Evolutionary conservation across 2,797 vertebrate species (phyloP).

Genomic region (Cryptoblepharus egeriae): DNA sequence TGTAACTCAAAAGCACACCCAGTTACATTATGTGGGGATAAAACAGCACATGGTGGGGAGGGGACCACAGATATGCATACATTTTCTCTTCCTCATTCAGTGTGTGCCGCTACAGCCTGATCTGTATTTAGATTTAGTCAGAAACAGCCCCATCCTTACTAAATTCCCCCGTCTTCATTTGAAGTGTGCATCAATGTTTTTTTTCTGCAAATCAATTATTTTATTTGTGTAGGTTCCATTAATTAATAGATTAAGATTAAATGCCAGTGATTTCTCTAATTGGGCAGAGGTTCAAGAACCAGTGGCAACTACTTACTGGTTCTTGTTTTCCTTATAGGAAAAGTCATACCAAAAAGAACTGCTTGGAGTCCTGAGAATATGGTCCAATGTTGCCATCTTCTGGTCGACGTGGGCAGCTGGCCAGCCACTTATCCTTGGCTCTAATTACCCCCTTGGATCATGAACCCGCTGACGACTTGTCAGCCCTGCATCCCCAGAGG

Average conservation of each 20-base stretch:
- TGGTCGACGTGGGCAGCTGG: neutral
- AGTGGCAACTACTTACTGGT: neutral
- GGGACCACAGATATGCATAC: too few species aligned
- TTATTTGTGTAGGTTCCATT: neutral
- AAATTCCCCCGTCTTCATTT: neutral
- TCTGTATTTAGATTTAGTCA: too few species aligned
- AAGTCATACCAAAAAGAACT: neutral
- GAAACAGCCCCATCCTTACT: too few species aligned
- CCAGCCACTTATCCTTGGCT: neutral
- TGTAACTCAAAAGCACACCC: too few species aligned
- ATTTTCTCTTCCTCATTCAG: too few species aligned
- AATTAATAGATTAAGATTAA: neutral
- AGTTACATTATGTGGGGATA: too few species aligned
- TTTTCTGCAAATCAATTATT: too few species aligned
- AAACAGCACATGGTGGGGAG: too few species aligned
- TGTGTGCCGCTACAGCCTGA: too few species aligned
- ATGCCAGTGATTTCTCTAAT: neutral
- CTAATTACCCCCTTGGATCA: neutral
- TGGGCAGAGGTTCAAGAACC: too few species aligned
- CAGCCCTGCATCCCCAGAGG: neutral
- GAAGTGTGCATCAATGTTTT: neutral
- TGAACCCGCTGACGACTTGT: neutral
- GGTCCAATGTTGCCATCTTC: slow-evolving; percentile 27
- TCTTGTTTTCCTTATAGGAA: neutral
- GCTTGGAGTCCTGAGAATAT: neutral